Evolutionary conservation across 2,888 invertebrate species (phyloP).

Genomic region (Callyntrura guangdongensis): DNA sequence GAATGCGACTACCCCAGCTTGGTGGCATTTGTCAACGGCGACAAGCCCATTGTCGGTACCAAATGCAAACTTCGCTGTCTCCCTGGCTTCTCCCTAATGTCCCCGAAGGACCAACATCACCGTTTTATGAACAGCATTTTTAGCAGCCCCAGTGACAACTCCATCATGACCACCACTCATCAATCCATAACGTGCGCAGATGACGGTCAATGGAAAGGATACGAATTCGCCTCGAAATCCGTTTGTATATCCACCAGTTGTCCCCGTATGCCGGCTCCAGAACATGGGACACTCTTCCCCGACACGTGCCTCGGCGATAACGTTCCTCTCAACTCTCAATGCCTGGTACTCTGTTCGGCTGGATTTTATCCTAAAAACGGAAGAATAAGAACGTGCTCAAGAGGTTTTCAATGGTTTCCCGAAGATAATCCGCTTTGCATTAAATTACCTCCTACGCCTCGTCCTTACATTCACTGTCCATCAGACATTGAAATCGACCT

Average conservation of each 20-base stretch:
- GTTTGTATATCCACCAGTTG: conserved; percentile 86
- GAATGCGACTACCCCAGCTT: conserved; percentile 83
- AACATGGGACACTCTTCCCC: conserved; percentile 88
- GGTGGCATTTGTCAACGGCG: conserved; percentile 65
- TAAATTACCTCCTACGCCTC: conserved; percentile 85
- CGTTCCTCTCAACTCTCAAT: conserved; percentile 86
- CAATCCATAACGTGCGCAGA: conserved; percentile 81
- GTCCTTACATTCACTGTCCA: conserved; percentile 89
- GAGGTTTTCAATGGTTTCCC: conserved; percentile 84
- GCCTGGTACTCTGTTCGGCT: conserved; percentile 84
- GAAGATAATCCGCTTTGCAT: conserved; percentile 85
- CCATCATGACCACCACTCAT: conserved; percentile 44
- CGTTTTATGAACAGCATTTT: conserved; percentile 71
- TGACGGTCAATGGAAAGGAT: conserved; percentile 83
- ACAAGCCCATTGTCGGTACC: conserved; percentile 80
- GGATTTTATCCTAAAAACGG: conserved; percentile 85
- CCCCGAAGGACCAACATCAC: conserved; percentile 62
- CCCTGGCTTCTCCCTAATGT: conserved; percentile 78
- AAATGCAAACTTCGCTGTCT: conserved; percentile 83
- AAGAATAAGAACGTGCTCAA: conserved; percentile 84
- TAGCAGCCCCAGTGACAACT: conserved; percentile 70
- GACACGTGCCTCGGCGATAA: conserved; percentile 87
- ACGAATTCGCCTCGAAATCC: conserved; percentile 77
- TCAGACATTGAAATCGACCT: conserved; percentile 88
- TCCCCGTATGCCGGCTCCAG: conserved; percentile 87